Conservation (phyloP, 2,888 invertebrate species). For the Pammene fasciana region DNA sequence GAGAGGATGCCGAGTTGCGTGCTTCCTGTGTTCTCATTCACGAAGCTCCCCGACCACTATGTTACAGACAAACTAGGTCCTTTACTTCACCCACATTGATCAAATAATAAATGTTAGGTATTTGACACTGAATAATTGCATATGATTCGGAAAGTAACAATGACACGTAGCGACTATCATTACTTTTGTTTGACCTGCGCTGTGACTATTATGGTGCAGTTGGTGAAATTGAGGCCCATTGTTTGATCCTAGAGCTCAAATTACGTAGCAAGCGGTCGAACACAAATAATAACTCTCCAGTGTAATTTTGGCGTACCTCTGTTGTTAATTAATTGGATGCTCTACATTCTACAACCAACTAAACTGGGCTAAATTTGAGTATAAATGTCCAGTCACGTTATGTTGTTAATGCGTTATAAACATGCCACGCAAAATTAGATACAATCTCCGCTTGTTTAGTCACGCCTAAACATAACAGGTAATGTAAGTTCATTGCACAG, state of each 20-base stretch:
- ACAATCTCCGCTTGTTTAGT: conserved; percentile 3
- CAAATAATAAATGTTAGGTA: neutral
- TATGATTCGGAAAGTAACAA: neutral
- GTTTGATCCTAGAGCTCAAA: neutral
- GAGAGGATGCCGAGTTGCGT: conserved; percentile 53
- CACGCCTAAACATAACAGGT: neutral
- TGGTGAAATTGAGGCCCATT: neutral
- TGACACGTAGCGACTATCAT: no score
- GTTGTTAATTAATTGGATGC: neutral
- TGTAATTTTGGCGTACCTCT: neutral
- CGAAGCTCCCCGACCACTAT: neutral
- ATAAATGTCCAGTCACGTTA: neutral
- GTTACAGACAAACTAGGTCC: neutral
- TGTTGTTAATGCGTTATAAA: neutral
- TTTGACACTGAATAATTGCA: neutral
- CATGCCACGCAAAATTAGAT: conserved; percentile 6
- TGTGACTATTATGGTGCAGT: no score
- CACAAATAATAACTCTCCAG: no score
- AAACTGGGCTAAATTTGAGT: neutral
- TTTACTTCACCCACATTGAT: neutral
- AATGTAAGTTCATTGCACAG: conserved; percentile 4
- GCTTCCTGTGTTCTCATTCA: conserved; percentile 35
- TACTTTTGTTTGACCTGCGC: no score
- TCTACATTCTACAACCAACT: neutral
- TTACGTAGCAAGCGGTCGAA: no score